Conservation (phyloP, 2,113 vertebrate genomes). For the Gobio gobio region DNA sequence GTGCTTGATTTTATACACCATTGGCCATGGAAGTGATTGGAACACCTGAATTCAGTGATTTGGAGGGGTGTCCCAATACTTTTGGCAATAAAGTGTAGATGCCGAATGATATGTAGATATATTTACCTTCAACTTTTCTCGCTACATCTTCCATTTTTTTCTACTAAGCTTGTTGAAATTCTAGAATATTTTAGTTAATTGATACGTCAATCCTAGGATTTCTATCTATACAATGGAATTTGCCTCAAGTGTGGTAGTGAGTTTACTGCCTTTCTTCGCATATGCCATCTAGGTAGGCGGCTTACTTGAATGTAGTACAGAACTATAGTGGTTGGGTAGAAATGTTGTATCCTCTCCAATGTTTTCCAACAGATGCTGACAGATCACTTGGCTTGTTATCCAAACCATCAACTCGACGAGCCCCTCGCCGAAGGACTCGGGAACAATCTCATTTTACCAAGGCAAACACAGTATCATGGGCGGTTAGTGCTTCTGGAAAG, state of each 20-base stretch:
- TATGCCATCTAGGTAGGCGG: neutral
- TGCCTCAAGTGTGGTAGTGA: neutral
- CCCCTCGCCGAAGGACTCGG: constrained; percentile 5
- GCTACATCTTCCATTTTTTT: neutral
- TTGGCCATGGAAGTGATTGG: too few species aligned
- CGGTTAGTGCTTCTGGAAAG: constrained; percentile 1
- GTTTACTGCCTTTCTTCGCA: neutral
- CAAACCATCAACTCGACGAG: constrained; percentile 16
- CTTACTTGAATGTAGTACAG: neutral
- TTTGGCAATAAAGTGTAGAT: neutral
- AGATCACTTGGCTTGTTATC: constrained; percentile 37
- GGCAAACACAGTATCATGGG: constrained; percentile 31
- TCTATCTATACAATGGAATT: neutral
- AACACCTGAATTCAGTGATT: too few species aligned
- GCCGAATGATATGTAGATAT: neutral
- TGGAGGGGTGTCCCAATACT: too few species aligned
- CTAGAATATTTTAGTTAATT: neutral
- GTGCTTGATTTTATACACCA: too few species aligned
- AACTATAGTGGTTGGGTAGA: neutral
- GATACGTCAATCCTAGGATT: too few species aligned
- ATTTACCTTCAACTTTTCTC: neutral
- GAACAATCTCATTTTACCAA: constrained; percentile 27
- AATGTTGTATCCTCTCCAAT: constrained; percentile 36
- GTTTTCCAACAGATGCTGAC: constrained; percentile 40
- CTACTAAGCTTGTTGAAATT: neutral